Evolutionary conservation across 2,113 vertebrate genomes (phyloP).

Genomic region (Alexandromys fortis): DNA sequence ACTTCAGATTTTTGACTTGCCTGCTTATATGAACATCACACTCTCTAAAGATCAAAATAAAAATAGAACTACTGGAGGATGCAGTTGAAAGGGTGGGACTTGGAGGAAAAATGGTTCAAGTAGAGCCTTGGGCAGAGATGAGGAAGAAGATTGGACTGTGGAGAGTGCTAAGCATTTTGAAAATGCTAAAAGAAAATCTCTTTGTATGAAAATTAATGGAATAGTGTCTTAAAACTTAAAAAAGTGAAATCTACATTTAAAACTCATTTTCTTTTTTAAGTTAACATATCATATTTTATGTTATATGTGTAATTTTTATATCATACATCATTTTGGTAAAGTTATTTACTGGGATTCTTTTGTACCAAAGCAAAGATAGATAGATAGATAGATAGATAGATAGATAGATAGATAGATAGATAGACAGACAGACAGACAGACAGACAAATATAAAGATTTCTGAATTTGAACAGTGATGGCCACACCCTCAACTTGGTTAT

Average conservation of each 20-base stretch:
- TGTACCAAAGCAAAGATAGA: background rate
- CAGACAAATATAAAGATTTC: background rate
- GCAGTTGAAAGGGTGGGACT: no score
- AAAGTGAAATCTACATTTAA: background rate
- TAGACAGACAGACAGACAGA: no score
- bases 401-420: no score
- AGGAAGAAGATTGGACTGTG: no score
- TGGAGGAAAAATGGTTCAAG: no score
- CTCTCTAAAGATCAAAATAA: background rate
- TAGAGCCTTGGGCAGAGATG: background rate
- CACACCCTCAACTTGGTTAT: background rate
- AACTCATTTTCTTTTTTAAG: slow-evolving; percentile 12
- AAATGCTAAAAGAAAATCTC: background rate
- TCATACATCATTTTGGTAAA: background rate
- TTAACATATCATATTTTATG: background rate
- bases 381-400: no score
- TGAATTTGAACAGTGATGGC: background rate
- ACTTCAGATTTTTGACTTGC: background rate
- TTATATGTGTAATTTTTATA: background rate
- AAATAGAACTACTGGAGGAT: background rate
- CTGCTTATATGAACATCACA: background rate
- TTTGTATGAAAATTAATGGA: background rate
- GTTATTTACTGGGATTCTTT: background rate
- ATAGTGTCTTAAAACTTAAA: background rate
- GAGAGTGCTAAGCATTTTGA: background rate